Conservation (phyloP, 1,140 invertebrate genomes). For the Drosophila parvula region DNA sequence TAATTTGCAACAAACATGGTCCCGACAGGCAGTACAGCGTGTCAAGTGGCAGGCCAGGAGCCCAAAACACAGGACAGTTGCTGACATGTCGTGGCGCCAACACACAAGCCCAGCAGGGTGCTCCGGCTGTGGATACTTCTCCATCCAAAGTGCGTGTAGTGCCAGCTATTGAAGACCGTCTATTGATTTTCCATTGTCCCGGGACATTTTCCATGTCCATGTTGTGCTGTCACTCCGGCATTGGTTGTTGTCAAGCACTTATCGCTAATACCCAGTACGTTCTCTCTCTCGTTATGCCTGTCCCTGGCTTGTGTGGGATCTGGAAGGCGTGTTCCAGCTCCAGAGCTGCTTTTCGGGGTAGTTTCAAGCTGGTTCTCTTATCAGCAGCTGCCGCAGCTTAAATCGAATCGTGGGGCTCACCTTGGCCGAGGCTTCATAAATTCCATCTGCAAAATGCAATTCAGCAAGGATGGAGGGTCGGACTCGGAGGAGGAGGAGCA, state of each 20-base stretch:
- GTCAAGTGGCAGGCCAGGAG: constrained; percentile 16
- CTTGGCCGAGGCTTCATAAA: constrained; percentile 56
- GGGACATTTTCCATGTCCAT: constrained; percentile 26
- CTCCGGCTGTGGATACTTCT: not conserved
- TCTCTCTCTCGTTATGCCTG: constrained; percentile 3
- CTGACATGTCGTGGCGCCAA: constrained; percentile 63
- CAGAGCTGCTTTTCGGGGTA: constrained; percentile 1
- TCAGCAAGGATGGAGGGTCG: constrained; percentile 44
- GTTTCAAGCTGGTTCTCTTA: constrained; percentile 21
- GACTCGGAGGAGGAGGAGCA: not conserved
- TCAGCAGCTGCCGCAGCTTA: constrained; percentile 44
- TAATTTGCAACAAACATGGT: constrained; percentile 56
- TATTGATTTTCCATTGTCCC: constrained; percentile 54
- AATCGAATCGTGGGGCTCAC: constrained; percentile 34
- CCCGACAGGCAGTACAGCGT: constrained; percentile 15
- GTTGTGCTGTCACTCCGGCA: constrained; percentile 35
- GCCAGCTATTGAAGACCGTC: constrained; percentile 11
- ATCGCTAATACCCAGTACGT: constrained; percentile 22
- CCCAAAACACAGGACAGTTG: constrained; percentile 27
- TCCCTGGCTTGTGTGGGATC: constrained; percentile 10
- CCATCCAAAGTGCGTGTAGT: constrained; percentile 52
- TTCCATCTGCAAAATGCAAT: constrained; percentile 73
- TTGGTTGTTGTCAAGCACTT: constrained; percentile 45
- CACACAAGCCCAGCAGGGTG: constrained; percentile 5
- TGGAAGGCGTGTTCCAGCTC: not conserved